Evolutionary conservation across 2,797 vertebrate genomes (phyloP).

Genomic region (Myripristis murdjan): DNA sequence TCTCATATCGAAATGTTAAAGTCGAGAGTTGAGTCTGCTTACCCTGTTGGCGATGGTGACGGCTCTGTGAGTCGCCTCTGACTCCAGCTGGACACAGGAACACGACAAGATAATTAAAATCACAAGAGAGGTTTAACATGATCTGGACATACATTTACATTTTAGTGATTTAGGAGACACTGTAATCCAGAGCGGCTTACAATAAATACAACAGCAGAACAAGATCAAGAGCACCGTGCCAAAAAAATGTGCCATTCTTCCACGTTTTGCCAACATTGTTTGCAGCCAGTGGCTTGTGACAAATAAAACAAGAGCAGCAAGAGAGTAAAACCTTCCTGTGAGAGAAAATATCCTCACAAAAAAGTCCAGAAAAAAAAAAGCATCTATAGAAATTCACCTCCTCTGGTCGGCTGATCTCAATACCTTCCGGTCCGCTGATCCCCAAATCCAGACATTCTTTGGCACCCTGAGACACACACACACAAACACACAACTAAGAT

Average conservation of each 20-base stretch:
- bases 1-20: background rate
- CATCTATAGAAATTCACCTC: constrained; percentile 71
- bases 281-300: background rate
- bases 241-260: background rate
- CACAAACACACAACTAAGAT: background rate
- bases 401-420: constrained; percentile 83
- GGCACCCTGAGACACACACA: constrained; percentile 60
- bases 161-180: background rate
- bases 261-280: background rate
- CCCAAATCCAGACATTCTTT: constrained; percentile 81
- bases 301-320: background rate
- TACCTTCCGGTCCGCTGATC: constrained; percentile 82
- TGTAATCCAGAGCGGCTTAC: too few species aligned
- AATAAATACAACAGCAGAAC: too few species aligned
- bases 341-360: too few species aligned
- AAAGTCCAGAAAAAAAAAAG: too few species aligned
- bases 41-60: constrained; percentile 92
- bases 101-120: too few species aligned
- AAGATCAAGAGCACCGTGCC: background rate
- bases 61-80: constrained; percentile 94
- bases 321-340: background rate
- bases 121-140: constrained; percentile 1
- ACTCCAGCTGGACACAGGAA: constrained; percentile 87
- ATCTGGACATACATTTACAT: background rate
- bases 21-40: constrained; percentile 54